A percentile compares a stretch with the other conserved stretches of the same genome.
These are phyloP conservation scores for Scaptomyza caliginosa DNA, from an alignment of 2,888 invertebrate species.

Conservation along the genomic window DNA sequence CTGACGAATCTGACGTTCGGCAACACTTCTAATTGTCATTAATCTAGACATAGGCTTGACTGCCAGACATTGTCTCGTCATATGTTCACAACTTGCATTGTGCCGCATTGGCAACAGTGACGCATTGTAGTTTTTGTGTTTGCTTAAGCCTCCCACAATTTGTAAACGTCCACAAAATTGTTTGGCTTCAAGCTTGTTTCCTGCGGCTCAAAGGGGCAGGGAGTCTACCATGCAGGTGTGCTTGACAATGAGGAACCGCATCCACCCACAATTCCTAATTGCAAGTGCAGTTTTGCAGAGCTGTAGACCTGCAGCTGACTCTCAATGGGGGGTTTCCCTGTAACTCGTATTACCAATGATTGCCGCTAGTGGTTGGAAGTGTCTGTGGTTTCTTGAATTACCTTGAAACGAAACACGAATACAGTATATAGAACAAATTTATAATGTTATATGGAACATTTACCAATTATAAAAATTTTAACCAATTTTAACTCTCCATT, in stretches of 20 bases:
- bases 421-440: no score
- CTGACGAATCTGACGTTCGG: conserved; percentile 36
- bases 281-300: conserved; percentile 40
- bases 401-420: conserved; percentile 10
- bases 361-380: conserved; percentile 54
- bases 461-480: no score
- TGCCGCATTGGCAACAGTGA: conserved; percentile 40
- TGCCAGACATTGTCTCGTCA: conserved; percentile 36
- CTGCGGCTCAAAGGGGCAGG: conserved; percentile 22
- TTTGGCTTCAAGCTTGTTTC: conserved; percentile 62
- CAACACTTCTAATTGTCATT: conserved; percentile 56
- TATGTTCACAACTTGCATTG: conserved; percentile 1
- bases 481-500: not conserved
- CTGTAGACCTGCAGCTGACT: conserved; percentile 20
- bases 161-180: conserved; percentile 55
- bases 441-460: no score
- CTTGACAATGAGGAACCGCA: conserved; percentile 20
- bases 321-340: conserved; percentile 10
- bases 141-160: conserved; percentile 19
- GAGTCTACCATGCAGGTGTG: conserved; percentile 19
- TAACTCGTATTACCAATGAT: conserved; percentile 62
- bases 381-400: conserved; percentile 60
- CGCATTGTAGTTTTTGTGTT: conserved; percentile 47
- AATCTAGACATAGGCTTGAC: conserved; percentile 52
- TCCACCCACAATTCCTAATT: conserved; percentile 40